Percentiles rank a stretch among this genome's conserved stretches.
Evolutionary conservation across 37 sponge, comb jelly and placozoan species (phyloP).

Genomic region (Agelas oroides): DNA sequence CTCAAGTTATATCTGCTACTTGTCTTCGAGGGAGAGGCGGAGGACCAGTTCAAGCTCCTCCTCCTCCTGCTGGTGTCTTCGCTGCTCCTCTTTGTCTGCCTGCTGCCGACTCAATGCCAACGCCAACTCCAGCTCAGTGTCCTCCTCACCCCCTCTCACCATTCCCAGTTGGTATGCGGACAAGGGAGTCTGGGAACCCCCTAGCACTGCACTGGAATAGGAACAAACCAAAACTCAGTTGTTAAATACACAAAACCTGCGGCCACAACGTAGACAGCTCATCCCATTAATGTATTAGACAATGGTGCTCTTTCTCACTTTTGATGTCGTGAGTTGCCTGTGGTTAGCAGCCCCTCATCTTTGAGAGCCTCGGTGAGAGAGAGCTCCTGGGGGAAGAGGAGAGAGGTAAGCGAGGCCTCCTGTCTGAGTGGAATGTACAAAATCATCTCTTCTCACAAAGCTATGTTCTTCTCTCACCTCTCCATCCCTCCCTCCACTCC

Average conservation of each 20-base stretch:
- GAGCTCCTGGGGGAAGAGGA: not conserved
- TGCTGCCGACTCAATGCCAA: constrained; percentile 57
- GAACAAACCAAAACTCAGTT: no score
- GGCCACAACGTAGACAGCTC: no score
- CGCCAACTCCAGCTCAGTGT: constrained; percentile 66
- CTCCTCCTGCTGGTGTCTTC: constrained; percentile 53
- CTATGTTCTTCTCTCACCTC: not conserved
- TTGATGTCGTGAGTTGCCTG: not conserved
- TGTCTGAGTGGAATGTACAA: not conserved
- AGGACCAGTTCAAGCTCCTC: constrained; percentile 76
- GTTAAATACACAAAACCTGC: no score
- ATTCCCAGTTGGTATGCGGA: not conserved
- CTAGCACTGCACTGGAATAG: not conserved
- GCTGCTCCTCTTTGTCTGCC: constrained; percentile 30
- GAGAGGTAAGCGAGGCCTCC: not conserved
- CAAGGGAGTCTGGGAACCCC: not conserved
- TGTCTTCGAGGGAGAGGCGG: constrained; percentile 69
- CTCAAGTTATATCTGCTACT: no score
- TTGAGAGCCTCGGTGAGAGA: constrained; percentile 44
- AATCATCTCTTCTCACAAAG: not conserved
- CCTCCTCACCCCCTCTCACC: constrained; percentile 1
- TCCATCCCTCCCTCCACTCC: not conserved
- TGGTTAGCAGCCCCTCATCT: constrained; percentile 1
- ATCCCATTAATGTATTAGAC: no score
- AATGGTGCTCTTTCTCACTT: no score